Evolutionary conservation across 1,140 invertebrate genomes (phyloP), one percentile per base, ranked within the genome.

Genomic region (Tetramorium alpestre): DNA sequence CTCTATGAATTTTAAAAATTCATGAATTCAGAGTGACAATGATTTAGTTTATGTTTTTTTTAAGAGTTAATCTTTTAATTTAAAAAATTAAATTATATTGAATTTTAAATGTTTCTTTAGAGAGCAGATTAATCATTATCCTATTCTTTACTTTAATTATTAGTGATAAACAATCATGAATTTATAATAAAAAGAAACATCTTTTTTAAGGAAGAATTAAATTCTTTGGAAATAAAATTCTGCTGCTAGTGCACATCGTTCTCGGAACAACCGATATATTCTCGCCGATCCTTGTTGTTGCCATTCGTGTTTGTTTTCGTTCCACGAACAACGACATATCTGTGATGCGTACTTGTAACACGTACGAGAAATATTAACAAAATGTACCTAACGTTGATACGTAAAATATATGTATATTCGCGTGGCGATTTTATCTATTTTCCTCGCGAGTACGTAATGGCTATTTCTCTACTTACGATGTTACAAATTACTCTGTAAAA

Each of bases 241-340:
- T 22, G n/a, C 13, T n/a, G 11, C 28, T 25, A 4, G 3, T 69
- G 7, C n/a, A 25, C n/a, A 44, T 44, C 7, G 18, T 72, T 72
- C 10, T 69, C 5, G 22, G 8, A 16, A 69, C n/a, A 56, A 72
- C 1, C 41, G 13, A 3, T 49, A n/a, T 25, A 33, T 47, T 28
- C 5, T 49, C 22, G 47, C 25, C 28, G 33, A 70, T 54, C 22
- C 25, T 60, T 8, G 22, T 62, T 25, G 28, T 62, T 44, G 18
- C 22, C 18, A 44, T 80, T 69, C 5, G 33, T 47, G 3, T 86
- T 90, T 89, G 33, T 80, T 65, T 91, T 87, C 54, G 80, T 89
- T 88, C 88, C 78, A 85, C 73, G 51, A 92, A 93, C 92, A 93
- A 93, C 92, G 92, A 93, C 88, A 92, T 93, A 93, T 93, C 92